Conservation (phyloP, 2,113 vertebrate species). For the Lycocorax pyrrhopterus region DNA sequence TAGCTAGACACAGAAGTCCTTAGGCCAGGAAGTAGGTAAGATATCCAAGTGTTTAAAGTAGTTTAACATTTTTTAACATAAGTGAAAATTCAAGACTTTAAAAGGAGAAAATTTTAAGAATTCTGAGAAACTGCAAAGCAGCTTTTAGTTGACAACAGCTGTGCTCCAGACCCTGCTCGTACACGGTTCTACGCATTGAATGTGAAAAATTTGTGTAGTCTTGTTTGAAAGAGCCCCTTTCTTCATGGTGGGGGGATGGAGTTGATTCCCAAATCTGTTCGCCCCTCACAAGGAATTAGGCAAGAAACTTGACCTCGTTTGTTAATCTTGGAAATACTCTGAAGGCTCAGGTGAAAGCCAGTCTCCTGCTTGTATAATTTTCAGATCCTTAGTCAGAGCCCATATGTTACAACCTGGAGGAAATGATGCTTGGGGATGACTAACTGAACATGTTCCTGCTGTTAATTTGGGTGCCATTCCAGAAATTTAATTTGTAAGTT, state of each 20-base stretch:
- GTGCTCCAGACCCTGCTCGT: background rate
- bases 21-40: background rate
- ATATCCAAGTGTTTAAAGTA: background rate
- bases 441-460: conserved; percentile 46
- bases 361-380: background rate
- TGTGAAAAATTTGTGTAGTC: too few species aligned
- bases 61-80: background rate
- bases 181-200: background rate
- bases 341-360: background rate
- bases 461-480: conserved; percentile 35
- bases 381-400: conserved; percentile 27
- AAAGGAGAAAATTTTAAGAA: background rate
- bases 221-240: background rate
- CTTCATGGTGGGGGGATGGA: background rate
- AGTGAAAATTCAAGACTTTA: background rate
- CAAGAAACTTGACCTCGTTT: background rate
- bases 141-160: background rate
- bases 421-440: conserved; percentile 29
- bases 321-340: background rate
- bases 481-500: background rate
- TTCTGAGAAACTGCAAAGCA: background rate
- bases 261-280: background rate
- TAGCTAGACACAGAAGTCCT: background rate
- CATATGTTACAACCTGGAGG: conserved; percentile 49
- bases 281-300: background rate